These are phyloP conservation scores for Pecten maximus DNA, from an alignment of 2,888 invertebrate genomes.

Conservation along the genomic window DNA sequence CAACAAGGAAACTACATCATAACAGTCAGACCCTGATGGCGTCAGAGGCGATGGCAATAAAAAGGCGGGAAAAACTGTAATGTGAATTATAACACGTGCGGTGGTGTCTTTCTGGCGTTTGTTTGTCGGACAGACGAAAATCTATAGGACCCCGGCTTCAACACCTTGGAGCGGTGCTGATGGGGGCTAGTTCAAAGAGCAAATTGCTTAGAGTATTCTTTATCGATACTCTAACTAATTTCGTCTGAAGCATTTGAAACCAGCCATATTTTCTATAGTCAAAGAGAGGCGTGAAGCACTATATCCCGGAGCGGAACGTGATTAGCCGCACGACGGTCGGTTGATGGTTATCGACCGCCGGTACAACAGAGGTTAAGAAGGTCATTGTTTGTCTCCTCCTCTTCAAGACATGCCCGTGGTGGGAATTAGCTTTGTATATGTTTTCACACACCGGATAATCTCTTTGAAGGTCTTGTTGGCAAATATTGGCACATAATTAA, in stretches of 20 bases:
- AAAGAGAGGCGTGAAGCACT: conserved; percentile 24
- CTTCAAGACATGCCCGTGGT: neutral
- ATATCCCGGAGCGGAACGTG: conserved; percentile 26
- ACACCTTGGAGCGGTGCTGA: neutral
- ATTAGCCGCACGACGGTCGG: conserved; percentile 16
- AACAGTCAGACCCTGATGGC: neutral
- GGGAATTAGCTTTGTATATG: neutral
- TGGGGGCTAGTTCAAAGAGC: neutral
- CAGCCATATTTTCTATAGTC: conserved; percentile 6
- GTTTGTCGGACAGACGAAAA: neutral
- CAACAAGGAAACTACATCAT: neutral
- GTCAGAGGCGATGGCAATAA: neutral
- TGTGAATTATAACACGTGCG: neutral
- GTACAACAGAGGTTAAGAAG: neutral
- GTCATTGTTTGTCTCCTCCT: neutral
- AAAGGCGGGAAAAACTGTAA: neutral
- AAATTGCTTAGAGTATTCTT: neutral
- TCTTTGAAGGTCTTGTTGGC: neutral
- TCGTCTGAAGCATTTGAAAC: conserved; percentile 19
- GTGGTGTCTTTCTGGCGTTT: neutral
- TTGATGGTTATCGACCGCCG: neutral
- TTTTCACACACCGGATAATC: conserved; percentile 4
- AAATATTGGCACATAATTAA: neutral
- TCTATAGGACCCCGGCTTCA: neutral
- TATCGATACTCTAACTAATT: conserved; percentile 21